Percentiles rank a stretch among this genome's conserved stretches.
Conservation (phyloP, 2,888 invertebrate genomes). For the Campoplex nolae region DNA sequence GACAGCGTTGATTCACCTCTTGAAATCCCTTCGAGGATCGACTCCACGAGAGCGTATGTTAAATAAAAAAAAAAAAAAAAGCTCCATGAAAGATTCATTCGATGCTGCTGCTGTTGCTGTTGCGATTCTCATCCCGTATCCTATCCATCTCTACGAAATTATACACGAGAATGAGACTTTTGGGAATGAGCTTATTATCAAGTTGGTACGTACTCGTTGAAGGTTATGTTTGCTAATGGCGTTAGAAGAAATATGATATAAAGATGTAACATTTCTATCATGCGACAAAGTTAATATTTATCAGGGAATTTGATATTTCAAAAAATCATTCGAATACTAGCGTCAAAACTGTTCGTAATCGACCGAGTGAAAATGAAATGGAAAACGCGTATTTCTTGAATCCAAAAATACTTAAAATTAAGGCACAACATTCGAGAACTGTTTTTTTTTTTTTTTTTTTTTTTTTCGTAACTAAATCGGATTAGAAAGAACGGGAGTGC, state of each 20-base stretch:
- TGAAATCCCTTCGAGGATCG: conserved; percentile 10
- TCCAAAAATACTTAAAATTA: neutral
- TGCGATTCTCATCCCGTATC: neutral
- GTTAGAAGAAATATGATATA: neutral
- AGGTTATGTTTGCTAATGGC: neutral
- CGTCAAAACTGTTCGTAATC: neutral
- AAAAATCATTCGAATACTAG: neutral
- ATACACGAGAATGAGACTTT: neutral
- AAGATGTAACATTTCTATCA: neutral
- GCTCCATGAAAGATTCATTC: neutral
- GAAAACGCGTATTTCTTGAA: neutral
- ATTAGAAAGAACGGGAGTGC: neutral
- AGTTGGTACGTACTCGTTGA: neutral
- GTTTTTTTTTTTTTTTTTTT: neutral
- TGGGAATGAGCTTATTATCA: neutral
- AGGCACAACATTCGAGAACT: neutral
- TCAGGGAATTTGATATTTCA: neutral
- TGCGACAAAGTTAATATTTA: neutral
- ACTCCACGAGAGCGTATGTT: neutral
- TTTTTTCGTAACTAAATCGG: neutral
- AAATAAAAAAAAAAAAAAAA: neutral
- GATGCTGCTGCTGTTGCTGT: neutral
- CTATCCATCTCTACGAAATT: neutral
- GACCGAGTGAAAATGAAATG: neutral
- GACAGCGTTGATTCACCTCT: conserved; percentile 25